A percentile compares a stretch with the other conserved stretches of the same genome.
Conservation (phyloP, 2,113 vertebrate species). For the Microcebus griseorufus region DNA sequence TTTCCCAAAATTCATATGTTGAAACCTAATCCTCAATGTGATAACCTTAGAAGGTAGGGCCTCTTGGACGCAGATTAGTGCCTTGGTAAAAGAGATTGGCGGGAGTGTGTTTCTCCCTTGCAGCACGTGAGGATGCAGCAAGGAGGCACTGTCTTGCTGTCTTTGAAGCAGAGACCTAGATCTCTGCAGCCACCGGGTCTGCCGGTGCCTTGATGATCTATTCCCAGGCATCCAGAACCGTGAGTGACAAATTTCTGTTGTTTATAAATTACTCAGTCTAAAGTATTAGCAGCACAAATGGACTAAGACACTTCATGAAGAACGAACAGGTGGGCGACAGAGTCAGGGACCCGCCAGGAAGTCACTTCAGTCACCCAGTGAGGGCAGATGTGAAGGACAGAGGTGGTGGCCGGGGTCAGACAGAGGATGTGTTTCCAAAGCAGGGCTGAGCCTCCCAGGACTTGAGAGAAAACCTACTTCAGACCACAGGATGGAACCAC, state of each 20-base stretch:
- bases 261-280: background rate
- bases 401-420: background rate
- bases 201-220: background rate
- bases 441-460: background rate
- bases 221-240: background rate
- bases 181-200: accelerated
- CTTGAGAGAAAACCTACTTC: accelerated
- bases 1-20: background rate
- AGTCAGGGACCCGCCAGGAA: background rate
- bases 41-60: background rate
- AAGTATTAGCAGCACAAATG: background rate
- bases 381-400: background rate
- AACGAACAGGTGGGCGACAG: background rate
- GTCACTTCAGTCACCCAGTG: too few species aligned
- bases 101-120: too few species aligned
- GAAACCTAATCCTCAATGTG: background rate
- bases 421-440: accelerated
- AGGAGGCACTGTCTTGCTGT: background rate
- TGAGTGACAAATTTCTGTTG: background rate
- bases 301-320: background rate
- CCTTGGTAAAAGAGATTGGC: too few species aligned
- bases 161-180: background rate
- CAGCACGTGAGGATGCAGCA: too few species aligned
- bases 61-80: background rate
- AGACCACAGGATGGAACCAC: accelerated